Conservation (phyloP, 2,113 vertebrate genomes). For the Balaeniceps rex region DNA sequence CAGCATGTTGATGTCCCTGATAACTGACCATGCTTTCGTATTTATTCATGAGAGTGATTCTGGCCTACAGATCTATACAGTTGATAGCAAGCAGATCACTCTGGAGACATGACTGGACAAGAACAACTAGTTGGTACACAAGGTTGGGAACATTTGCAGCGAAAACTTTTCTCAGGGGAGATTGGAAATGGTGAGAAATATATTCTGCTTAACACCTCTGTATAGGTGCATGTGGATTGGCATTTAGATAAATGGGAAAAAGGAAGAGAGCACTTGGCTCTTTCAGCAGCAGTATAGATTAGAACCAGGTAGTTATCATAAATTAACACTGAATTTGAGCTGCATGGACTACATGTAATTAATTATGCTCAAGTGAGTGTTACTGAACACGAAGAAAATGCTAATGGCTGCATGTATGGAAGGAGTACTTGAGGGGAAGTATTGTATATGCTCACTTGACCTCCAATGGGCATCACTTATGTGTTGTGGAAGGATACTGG, state of each 20-base stretch:
- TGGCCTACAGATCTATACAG: constrained; percentile 7
- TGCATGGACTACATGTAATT: background rate
- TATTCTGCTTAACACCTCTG: background rate
- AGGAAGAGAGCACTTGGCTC: background rate
- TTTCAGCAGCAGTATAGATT: background rate
- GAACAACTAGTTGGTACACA: background rate
- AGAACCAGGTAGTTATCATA: background rate
- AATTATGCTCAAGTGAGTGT: background rate
- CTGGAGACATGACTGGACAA: background rate
- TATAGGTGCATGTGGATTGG: background rate
- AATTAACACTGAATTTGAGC: background rate
- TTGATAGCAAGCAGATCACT: background rate
- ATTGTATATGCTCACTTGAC: background rate
- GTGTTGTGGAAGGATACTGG: background rate
- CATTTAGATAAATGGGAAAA: background rate
- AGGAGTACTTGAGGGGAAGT: background rate
- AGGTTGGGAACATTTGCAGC: background rate
- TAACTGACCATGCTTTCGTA: background rate
- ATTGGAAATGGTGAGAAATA: background rate
- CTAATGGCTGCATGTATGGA: background rate
- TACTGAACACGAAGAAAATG: background rate
- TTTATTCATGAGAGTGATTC: constrained; percentile 27
- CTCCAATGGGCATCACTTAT: background rate
- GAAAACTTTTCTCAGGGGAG: background rate
- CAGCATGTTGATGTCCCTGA: background rate